Percentiles rank a stretch among this genome's conserved stretches.
These are phyloP conservation scores for Apogon hyalosoma DNA, from an alignment of 2,797 vertebrate species.

Conservation along the genomic window DNA sequence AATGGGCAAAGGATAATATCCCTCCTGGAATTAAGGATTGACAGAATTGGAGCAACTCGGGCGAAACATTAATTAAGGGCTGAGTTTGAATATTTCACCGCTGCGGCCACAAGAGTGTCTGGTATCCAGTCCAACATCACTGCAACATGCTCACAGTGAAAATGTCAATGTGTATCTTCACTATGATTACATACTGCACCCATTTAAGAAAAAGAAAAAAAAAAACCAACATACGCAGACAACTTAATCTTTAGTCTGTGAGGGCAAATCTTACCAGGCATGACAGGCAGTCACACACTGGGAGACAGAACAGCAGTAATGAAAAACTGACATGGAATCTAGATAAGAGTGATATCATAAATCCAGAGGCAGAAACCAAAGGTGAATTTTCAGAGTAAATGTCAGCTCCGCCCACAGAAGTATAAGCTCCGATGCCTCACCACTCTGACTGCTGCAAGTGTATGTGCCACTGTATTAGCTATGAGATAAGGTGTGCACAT, in stretches of 20 bases:
- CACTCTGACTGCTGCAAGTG: slow-evolving; percentile 50
- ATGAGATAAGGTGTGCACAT: slow-evolving; percentile 60
- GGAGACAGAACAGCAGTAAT: slow-evolving; percentile 41
- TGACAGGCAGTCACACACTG: slow-evolving; percentile 51
- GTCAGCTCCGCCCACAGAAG: slow-evolving; percentile 72
- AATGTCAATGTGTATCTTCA: slow-evolving; percentile 49
- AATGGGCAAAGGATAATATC: slow-evolving; percentile 77
- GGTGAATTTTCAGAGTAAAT: slow-evolving; percentile 73
- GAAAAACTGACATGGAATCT: slow-evolving; percentile 57
- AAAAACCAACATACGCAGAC: slow-evolving; percentile 31
- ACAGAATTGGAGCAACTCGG: slow-evolving; percentile 81
- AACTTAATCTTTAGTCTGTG: slow-evolving; percentile 35
- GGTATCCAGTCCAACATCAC: slow-evolving; percentile 39
- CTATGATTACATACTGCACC: slow-evolving; percentile 18
- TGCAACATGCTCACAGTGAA: slow-evolving; percentile 29
- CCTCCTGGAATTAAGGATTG: slow-evolving; percentile 81
- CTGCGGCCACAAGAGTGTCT: slow-evolving; percentile 46
- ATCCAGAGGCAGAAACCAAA: slow-evolving; percentile 71
- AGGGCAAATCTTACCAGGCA: slow-evolving; percentile 34
- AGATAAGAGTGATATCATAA: slow-evolving; percentile 67
- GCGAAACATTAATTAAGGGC: slow-evolving; percentile 82
- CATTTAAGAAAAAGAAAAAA: slow-evolving; percentile 31
- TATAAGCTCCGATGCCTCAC: slow-evolving; percentile 58
- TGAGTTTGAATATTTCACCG: slow-evolving; percentile 60
- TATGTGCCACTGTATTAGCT: slow-evolving; percentile 43